Conservation (phyloP, 1,140 invertebrate species). For the Drosophila kepulauana region DNA sequence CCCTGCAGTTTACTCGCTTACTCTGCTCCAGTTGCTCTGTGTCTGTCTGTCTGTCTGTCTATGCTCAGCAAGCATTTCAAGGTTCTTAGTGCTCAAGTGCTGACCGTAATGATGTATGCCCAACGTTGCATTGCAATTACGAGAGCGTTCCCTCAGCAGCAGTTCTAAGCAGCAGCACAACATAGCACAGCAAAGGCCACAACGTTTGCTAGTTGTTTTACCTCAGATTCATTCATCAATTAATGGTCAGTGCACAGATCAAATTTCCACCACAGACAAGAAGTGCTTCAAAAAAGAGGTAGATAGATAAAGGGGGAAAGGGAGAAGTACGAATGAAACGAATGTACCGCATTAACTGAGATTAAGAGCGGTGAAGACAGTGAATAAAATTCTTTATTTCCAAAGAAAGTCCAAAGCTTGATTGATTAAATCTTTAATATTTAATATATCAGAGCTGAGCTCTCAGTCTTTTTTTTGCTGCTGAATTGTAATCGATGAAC, state of each 20-base stretch:
- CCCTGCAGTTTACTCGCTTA: not conserved
- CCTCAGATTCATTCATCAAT: not conserved
- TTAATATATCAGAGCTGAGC: no score
- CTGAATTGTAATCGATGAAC: no score
- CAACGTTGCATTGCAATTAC: conserved; percentile 45
- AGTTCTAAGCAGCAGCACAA: conserved; percentile 16
- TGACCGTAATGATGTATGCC: conserved; percentile 56
- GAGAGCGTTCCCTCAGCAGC: not conserved
- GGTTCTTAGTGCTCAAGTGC: conserved; percentile 39
- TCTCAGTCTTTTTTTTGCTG: no score
- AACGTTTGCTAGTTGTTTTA: not conserved
- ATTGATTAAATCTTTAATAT: no score
- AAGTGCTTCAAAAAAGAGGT: no score
- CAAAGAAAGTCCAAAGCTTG: no score
- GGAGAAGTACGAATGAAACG: no score
- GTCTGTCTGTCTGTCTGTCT: not conserved
- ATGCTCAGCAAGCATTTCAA: conserved; percentile 18
- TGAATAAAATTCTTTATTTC: no score
- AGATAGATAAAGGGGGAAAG: no score
- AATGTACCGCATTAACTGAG: no score
- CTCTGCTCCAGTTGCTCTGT: not conserved
- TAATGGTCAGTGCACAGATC: not conserved
- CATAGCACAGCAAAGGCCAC: not conserved
- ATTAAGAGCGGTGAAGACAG: no score
- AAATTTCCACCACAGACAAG: not conserved